These are phyloP conservation scores for Sminthurinus signatus DNA, from an alignment of 1,140 invertebrate genomes.

Conservation along the genomic window DNA sequence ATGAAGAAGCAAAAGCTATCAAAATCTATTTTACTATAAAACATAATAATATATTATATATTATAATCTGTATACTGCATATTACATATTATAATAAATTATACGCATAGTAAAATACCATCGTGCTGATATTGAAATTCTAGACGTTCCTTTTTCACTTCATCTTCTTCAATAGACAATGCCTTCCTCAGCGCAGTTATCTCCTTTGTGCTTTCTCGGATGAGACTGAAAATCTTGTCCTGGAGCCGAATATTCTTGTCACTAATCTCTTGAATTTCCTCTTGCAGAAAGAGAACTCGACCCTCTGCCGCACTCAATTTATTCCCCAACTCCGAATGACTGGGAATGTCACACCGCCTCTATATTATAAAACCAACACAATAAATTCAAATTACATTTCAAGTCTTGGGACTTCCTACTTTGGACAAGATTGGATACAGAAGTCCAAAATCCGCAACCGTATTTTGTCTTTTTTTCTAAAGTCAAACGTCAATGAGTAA, in stretches of 20 bases:
- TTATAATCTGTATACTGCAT: no score
- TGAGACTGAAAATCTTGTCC: background rate
- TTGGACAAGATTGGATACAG: background rate
- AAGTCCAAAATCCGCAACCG: background rate
- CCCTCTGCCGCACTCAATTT: constrained; percentile 5
- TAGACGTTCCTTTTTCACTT: background rate
- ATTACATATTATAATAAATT: no score
- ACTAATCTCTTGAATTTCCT: background rate
- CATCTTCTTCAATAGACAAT: background rate
- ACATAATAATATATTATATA: no score
- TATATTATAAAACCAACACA: background rate
- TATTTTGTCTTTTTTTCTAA: no score
- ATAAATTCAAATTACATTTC: no score
- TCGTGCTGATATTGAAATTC: constrained; percentile 4
- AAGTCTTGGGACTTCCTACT: no score
- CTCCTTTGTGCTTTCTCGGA: constrained; percentile 3
- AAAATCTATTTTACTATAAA: no score
- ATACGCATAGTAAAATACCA: no score
- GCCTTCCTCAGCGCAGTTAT: background rate
- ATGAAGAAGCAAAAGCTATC: no score
- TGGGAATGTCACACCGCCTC: background rate
- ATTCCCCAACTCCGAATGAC: background rate
- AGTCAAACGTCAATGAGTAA: no score
- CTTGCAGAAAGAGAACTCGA: background rate
- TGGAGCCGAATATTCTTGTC: background rate